phyloP scores from a whole-genome alignment of 2,888 invertebrate species.

The Cordilura impudica region DNA sequence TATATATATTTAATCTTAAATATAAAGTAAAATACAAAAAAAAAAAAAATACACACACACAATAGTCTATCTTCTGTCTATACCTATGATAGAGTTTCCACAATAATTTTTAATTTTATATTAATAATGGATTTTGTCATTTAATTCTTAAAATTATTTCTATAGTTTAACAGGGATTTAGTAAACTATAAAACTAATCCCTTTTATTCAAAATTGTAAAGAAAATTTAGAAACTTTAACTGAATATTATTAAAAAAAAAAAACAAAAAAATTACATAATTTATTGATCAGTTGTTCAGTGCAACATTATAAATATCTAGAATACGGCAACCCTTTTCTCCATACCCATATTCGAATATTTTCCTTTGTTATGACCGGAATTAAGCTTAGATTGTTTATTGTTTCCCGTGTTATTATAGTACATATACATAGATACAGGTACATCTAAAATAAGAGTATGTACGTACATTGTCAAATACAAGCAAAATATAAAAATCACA shows the following conservation, averaged over 20 bases:
- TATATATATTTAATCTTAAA: not conserved
- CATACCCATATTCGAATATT: not conserved
- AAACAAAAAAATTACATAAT: too few relatives aligned
- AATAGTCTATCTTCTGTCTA: not conserved
- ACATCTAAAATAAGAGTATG: not conserved
- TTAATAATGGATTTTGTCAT: too few relatives aligned
- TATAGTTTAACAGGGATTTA: too few relatives aligned
- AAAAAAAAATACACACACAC: not conserved
- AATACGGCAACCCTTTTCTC: conserved; percentile 11
- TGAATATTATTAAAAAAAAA: too few relatives aligned
- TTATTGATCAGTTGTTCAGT: too few relatives aligned
- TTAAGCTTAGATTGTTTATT: conserved; percentile 52
- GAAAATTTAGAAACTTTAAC: too few relatives aligned
- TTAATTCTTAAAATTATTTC: too few relatives aligned
- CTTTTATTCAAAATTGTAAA: too few relatives aligned
- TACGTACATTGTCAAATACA: not conserved
- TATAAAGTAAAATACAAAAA: not conserved
- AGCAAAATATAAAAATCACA: not conserved
- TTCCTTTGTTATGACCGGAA: conserved; percentile 44
- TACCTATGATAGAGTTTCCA: not conserved
- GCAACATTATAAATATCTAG: too few relatives aligned
- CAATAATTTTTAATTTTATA: not conserved
- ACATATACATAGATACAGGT: not conserved
- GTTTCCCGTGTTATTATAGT: conserved; percentile 44
- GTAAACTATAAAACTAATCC: too few relatives aligned